Base-by-base conservation (phyloP, 2,113 vertebrate species). In the Hippopotamus amphibius region DNA sequence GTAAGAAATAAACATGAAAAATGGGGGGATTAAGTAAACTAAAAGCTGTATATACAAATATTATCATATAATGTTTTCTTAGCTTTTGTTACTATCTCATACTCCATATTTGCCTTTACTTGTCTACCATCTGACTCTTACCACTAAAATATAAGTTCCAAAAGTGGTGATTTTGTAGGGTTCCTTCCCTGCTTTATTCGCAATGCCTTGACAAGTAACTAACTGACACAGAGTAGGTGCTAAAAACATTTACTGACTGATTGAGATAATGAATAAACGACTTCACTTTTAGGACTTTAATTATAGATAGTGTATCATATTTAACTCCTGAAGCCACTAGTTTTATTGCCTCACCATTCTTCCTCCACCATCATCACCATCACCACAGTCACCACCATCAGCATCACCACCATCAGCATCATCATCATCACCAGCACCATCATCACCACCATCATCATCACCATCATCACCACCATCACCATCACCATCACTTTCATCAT, bases 311-410 rank as follows among this genome's bases (percentile, higher is more conserved):
- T 24, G 6, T 74, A 83, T 7, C 28, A 28, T 81, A 86, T 98
- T 98, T 89, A 98, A 99, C 99, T 98, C 97, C 53, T 99, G 98
- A 80, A 43, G 46, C 41, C 65, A 28, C 43, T 37, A 43, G 82
- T 24, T 66, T 84, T 37, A 63, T n/a, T 63, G 9, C n/a, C 48
- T 30, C 46, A 3, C 30, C 37, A 71, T n/a, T 59, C 53, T 71
- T 72, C 17, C 17, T 33, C 24, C 41, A 26, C 63, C 26, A 21
- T 15, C 21, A 22, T 0, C 41, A 43, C 0, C 41, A 43, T 0
- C 10, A 72, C 0, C 69, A 24, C 0, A 17, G 41, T 0, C 57
- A 30, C 0, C 33, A 41, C 6, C 46, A 50, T 6, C 48, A 69
- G 0, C 26, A 63, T 0, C 11, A 65, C 0, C 28, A 33, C 0